Base-by-base conservation (phyloP, 2,113 vertebrate genomes). In the Chaetura pelagica region DNA sequence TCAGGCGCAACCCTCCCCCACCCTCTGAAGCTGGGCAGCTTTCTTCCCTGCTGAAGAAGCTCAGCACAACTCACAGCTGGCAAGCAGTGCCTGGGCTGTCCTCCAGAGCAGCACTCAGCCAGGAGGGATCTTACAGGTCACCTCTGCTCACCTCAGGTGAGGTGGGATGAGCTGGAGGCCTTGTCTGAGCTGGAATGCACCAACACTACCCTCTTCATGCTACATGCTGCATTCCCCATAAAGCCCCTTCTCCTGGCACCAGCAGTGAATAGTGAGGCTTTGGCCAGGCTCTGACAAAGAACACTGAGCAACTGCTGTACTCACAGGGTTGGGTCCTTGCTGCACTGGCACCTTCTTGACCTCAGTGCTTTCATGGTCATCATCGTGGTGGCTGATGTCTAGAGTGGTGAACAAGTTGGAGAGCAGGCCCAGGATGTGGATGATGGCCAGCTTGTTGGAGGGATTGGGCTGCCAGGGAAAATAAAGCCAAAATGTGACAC, bases 391-490 rank as follows among this genome's bases (percentile, higher is more conserved):
- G 98, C 99, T 99, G 98, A 99, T 99, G 90, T 99, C 99, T 81
- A 99, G 97, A 0, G 99, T 99, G 46, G 99, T 99, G 97, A 99
- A 99, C 84, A 99, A 98, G 96, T 99, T 99, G 96, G 99, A 99
- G 54, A 99, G 98, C 85, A 99, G 98, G 42, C 99, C 99, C 97
- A 99, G 95, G 95, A 99, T 99, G 96, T 99, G 99, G 97, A 99
- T 99, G 95, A 99, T 99, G 51, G 99, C 99, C 97, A 99, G 95
- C 77, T 99, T 99, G 97, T 99, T 99, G 88, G 99, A 99, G 24
- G 99, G 99, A 97, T 99, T 99, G 20, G 99, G 99, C 99, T 99
- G 97, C 21, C 97, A 94, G 57, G 84, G 97, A 77, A 98, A 76
- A 71, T 49, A 87, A 86, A 91, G 67, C 27, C 52, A 7, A 79